Conservation (phyloP, 2,113 vertebrate genomes). For the crab-eating macaque (Macaca fascicularis) region DNA sequence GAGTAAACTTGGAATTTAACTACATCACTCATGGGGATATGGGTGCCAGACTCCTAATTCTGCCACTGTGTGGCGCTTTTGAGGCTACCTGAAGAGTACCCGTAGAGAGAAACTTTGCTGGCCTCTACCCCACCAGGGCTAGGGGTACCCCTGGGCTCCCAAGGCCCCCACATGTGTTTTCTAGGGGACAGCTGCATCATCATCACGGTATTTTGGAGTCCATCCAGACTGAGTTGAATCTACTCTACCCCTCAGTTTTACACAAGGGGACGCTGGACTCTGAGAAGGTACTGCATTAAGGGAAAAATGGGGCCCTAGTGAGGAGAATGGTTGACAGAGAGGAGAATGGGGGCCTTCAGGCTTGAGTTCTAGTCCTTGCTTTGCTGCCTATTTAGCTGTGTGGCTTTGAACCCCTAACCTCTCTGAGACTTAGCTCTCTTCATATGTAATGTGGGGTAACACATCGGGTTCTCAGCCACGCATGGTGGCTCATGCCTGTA, state of each 20-base stretch:
- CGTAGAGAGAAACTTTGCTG: background rate
- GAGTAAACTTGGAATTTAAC: background rate
- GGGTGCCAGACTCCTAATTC: background rate
- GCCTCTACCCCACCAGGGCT: fast-evolving
- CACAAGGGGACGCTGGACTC: too few relatives aligned
- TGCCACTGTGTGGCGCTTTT: too few relatives aligned
- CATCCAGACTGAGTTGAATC: background rate
- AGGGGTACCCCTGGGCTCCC: too few relatives aligned
- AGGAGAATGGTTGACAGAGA: background rate
- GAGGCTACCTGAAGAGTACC: background rate
- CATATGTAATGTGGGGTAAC: background rate
- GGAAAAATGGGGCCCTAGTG: background rate
- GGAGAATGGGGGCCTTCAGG: background rate
- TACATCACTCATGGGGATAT: too few relatives aligned
- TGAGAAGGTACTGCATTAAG: too few relatives aligned
- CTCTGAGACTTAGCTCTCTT: background rate
- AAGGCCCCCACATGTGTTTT: background rate
- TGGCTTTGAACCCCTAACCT: background rate
- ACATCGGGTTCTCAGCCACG: background rate
- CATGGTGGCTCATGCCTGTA: too few relatives aligned
- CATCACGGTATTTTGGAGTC: background rate
- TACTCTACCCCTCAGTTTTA: too few relatives aligned
- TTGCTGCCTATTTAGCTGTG: background rate
- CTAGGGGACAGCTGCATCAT: background rate
- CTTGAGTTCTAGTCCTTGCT: background rate